Conservation (phyloP, 1,140 invertebrate genomes). For the Drosophila ercepeae region DNA sequence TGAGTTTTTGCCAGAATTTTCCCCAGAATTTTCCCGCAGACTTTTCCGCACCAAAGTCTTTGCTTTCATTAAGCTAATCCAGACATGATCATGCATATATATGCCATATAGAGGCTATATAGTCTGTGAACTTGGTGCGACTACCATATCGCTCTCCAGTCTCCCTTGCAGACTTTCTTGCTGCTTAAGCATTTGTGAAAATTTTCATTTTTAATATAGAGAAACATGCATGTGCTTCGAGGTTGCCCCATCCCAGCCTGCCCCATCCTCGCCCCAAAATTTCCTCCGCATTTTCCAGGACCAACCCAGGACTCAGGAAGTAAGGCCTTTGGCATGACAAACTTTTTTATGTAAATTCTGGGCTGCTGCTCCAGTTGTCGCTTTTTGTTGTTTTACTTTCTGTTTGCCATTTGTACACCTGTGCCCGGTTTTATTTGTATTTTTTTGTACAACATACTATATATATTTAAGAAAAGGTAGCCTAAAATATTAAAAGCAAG, state of each 20-base stretch:
- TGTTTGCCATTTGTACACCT: slow-evolving; percentile 62
- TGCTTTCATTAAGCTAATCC: slow-evolving; percentile 81
- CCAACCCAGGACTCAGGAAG: neutral
- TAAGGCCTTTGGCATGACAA: slow-evolving; percentile 42
- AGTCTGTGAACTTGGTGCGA: neutral
- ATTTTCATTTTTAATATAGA: slow-evolving; percentile 47
- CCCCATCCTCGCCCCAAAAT: neutral
- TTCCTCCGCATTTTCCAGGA: neutral
- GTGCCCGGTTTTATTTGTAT: slow-evolving; percentile 18
- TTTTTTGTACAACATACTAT: neutral
- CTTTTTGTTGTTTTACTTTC: slow-evolving; percentile 51
- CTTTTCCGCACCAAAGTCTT: slow-evolving; percentile 15
- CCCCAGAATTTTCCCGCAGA: slow-evolving; percentile 5
- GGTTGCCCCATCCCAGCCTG: neutral
- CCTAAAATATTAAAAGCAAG: slow-evolving; percentile 25
- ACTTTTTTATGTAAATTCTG: slow-evolving; percentile 78
- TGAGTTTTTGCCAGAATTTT: slow-evolving; percentile 52
- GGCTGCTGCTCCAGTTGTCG: slow-evolving; percentile 19
- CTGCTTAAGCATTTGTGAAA: slow-evolving; percentile 10
- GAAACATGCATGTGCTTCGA: slow-evolving; percentile 15
- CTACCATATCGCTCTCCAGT: neutral
- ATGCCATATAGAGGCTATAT: neutral
- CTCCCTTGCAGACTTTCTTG: neutral
- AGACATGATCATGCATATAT: slow-evolving; percentile 82
- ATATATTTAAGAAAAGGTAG: slow-evolving; percentile 2